phyloP scores from a whole-genome alignment of 2,888 invertebrate species.

The Apotomis turbidana region DNA sequence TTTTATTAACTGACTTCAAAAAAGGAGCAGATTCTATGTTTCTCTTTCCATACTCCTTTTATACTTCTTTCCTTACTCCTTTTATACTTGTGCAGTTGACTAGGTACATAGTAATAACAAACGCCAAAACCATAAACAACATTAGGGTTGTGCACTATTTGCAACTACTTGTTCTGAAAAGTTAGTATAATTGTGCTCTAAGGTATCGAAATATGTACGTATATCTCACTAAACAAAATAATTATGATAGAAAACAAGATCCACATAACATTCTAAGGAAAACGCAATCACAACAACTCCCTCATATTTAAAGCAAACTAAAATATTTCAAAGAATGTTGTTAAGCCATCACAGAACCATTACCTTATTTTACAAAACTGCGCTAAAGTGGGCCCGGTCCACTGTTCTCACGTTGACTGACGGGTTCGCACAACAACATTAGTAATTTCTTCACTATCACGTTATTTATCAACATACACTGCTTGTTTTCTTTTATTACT shows the following conservation, averaged over 20 bases:
- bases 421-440: slow-evolving; percentile 10
- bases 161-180: too few relatives aligned
- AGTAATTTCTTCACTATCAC: not conserved
- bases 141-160: too few relatives aligned
- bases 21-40: too few relatives aligned
- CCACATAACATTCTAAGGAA: not conserved
- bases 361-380: slow-evolving; percentile 30
- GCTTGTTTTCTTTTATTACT: not conserved
- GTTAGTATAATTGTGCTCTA: too few relatives aligned
- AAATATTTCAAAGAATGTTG: slow-evolving; percentile 20
- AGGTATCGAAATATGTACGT: too few relatives aligned
- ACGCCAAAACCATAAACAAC: too few relatives aligned
- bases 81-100: too few relatives aligned
- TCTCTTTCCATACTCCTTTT: too few relatives aligned
- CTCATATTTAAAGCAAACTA: not conserved
- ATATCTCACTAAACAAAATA: not conserved
- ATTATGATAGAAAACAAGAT: not conserved
- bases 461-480: not conserved
- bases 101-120: too few relatives aligned
- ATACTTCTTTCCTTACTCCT: too few relatives aligned
- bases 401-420: slow-evolving; percentile 29
- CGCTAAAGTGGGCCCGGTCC: slow-evolving; percentile 18
- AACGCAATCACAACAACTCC: not conserved
- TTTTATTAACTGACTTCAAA: too few relatives aligned
- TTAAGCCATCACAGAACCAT: slow-evolving; percentile 25